Evolutionary conservation across 2,888 invertebrate species (phyloP).

Genomic region (Torymus auratus): DNA sequence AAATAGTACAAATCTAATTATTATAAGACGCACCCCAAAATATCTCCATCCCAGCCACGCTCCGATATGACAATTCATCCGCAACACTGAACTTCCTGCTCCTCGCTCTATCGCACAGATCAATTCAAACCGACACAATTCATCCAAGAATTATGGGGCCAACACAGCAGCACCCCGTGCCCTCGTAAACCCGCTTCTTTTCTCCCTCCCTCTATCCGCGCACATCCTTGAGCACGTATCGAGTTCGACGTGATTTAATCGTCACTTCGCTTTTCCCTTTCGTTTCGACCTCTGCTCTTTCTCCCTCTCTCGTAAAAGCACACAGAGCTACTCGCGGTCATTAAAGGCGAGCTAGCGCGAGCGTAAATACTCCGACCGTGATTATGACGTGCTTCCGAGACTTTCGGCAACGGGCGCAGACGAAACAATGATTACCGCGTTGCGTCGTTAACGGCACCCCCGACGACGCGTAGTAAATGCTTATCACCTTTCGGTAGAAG

Average conservation of each 20-base stretch:
- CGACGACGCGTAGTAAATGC: slow-evolving; percentile 34
- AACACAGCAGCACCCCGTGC: too few species aligned
- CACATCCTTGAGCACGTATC: slow-evolving; percentile 20
- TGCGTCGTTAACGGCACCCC: slow-evolving; percentile 31
- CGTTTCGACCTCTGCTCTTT: background rate
- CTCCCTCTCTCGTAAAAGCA: too few species aligned
- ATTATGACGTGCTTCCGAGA: slow-evolving; percentile 27
- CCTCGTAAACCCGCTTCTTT: too few species aligned
- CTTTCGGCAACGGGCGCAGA: background rate
- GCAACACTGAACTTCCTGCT: too few species aligned
- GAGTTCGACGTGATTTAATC: slow-evolving; percentile 28
- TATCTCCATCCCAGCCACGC: too few species aligned
- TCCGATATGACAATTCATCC: too few species aligned
- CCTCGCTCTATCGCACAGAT: too few species aligned
- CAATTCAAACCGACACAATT: too few species aligned
- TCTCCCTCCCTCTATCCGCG: background rate
- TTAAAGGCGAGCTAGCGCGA: slow-evolving; percentile 6
- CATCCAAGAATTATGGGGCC: too few species aligned
- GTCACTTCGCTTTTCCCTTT: slow-evolving; percentile 28
- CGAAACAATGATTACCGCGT: slow-evolving; percentile 51
- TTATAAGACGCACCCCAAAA: too few species aligned
- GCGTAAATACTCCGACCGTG: slow-evolving; percentile 16
- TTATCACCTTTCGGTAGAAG: slow-evolving; percentile 39
- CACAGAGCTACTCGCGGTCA: slow-evolving; percentile 3
- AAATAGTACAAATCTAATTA: too few species aligned